Evolutionary conservation across 2,113 vertebrate species (phyloP).

Genomic region (Phrynosoma platyrhinos): DNA sequence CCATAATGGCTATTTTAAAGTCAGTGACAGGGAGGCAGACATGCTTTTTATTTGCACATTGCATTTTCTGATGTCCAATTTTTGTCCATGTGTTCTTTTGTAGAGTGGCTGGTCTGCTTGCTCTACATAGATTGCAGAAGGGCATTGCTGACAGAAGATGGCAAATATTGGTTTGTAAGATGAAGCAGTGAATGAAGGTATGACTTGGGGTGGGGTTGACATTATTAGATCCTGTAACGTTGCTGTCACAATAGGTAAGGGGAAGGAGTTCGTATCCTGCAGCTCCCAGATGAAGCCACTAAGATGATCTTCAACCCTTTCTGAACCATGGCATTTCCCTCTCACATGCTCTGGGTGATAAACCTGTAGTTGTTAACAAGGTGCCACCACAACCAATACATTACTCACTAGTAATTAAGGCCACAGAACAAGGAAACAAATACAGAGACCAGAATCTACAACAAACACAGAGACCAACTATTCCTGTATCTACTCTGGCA

Average conservation of each 20-base stretch:
- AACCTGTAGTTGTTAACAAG: background rate
- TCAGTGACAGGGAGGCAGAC: background rate
- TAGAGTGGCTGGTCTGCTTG: no score
- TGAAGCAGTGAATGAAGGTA: no score
- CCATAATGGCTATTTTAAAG: background rate
- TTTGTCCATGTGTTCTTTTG: background rate
- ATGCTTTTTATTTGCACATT: background rate
- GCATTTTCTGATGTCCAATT: background rate
- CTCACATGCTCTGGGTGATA: background rate
- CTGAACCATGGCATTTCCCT: background rate
- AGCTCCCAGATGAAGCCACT: background rate
- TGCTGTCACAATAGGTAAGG: background rate
- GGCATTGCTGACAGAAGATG: no score
- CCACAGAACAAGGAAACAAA: background rate
- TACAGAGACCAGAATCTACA: background rate
- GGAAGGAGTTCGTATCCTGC: background rate
- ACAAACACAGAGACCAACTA: background rate
- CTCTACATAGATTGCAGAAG: no score
- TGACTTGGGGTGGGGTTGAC: no score
- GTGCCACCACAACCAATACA: no score
- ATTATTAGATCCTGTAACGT: background rate
- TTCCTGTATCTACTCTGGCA: background rate
- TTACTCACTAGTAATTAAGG: background rate
- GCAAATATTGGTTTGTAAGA: no score
- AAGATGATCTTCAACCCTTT: background rate